phyloP scores from a whole-genome alignment of 1,140 invertebrate species.

The Diploscapter pachys region DNA sequence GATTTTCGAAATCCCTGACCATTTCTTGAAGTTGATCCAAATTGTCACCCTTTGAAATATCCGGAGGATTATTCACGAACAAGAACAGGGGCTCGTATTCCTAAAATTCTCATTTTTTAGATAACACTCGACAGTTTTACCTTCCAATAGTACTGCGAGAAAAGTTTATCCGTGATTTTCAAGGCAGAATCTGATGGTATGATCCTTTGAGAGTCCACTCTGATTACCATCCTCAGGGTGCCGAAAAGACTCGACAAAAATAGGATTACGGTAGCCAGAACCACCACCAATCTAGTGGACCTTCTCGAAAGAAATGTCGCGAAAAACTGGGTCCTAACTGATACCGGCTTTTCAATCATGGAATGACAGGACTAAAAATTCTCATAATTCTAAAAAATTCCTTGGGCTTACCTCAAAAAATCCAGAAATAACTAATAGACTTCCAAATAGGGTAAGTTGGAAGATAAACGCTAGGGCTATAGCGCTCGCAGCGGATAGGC shows the following conservation, averaged over 20 bases:
- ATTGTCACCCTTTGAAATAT: constrained; percentile 39
- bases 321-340: no score
- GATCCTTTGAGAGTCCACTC: constrained; percentile 52
- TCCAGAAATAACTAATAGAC: constrained; percentile 28
- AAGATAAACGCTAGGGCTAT: constrained; percentile 32
- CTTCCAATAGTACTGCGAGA: constrained; percentile 52
- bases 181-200: constrained; percentile 50
- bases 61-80: constrained; percentile 46
- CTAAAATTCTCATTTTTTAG: constrained; percentile 18
- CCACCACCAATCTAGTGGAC: constrained; percentile 3
- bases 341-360: no score
- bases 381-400: neutral
- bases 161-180: constrained; percentile 41
- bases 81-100: constrained; percentile 51
- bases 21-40: constrained; percentile 67
- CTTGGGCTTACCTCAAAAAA: neutral
- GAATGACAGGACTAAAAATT: constrained; percentile 12
- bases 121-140: constrained; percentile 1
- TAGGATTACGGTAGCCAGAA: constrained; percentile 18
- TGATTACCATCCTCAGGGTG: constrained; percentile 38
- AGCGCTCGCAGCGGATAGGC: constrained; percentile 41
- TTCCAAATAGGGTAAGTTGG: constrained; percentile 34
- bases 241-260: constrained; percentile 28
- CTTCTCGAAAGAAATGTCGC: constrained; percentile 5
- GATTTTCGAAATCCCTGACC: constrained; percentile 50